Percentiles rank a stretch among this genome's conserved stretches.
Evolutionary conservation across 2,113 vertebrate species (phyloP).

Genomic region (Lynx canadensis): DNA sequence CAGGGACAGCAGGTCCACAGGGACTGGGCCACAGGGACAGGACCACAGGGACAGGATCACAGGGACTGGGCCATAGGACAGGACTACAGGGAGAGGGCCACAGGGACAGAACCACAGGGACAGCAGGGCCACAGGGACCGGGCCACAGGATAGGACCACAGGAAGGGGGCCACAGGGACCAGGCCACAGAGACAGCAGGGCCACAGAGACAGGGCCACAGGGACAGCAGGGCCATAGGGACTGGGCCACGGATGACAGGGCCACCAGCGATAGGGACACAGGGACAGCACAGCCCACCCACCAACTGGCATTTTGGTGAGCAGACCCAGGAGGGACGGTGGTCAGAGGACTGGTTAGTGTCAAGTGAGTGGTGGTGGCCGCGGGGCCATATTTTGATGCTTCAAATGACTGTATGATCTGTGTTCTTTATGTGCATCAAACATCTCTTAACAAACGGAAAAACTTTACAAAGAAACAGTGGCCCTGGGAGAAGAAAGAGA

Average conservation of each 20-base stretch:
- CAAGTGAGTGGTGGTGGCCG: not conserved
- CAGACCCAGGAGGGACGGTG: not conserved
- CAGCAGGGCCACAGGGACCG: too few species aligned
- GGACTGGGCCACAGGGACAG: too few species aligned
- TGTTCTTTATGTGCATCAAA: too few species aligned
- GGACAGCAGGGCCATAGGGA: too few species aligned
- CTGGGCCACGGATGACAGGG: not conserved
- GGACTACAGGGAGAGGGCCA: too few species aligned
- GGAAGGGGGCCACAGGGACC: not conserved
- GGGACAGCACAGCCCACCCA: not conserved
- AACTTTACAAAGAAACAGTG: not conserved
- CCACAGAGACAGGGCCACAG: too few species aligned
- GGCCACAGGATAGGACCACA: not conserved
- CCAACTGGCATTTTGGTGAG: not conserved
- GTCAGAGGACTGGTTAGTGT: not conserved
- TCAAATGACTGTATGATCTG: too few species aligned
- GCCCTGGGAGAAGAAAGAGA: not conserved
- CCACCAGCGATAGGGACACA: too few species aligned
- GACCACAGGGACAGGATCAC: too few species aligned
- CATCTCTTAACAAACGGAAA: not conserved
- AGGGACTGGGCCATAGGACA: too few species aligned
- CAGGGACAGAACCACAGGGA: too few species aligned
- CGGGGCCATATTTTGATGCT: not conserved
- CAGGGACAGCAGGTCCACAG: not conserved
- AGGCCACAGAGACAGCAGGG: not conserved